A percentile compares a stretch with the other conserved stretches of the same genome.
Evolutionary conservation across 1,140 invertebrate genomes (phyloP).

Genomic region (Goniozus legneri): DNA sequence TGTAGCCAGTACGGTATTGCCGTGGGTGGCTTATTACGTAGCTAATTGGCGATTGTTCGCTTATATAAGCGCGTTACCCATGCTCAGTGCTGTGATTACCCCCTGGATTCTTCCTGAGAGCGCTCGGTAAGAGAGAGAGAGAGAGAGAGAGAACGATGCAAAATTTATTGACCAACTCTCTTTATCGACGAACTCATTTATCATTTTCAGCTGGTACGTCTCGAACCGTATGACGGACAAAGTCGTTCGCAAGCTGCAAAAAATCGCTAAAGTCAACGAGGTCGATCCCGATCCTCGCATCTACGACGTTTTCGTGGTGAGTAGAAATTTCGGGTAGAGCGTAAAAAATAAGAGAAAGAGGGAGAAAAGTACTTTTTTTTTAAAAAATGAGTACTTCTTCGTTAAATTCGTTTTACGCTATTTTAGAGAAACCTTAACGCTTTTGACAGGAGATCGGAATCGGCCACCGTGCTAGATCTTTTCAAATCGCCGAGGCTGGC

Average conservation of each 20-base stretch:
- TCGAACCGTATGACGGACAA: conserved; percentile 41
- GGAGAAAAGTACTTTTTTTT: too few species aligned
- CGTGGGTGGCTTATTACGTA: conserved; percentile 48
- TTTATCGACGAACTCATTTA: neutral
- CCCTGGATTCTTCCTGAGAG: conserved; percentile 52
- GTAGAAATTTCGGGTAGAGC: conserved; percentile 16
- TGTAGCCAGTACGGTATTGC: conserved; percentile 39
- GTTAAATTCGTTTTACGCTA: conserved; percentile 1
- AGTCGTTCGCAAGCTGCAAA: conserved; percentile 41
- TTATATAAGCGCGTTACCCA: conserved; percentile 37
- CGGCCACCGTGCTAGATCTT: conserved; percentile 55
- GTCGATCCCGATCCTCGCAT: conserved; percentile 34
- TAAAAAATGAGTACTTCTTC: too few species aligned
- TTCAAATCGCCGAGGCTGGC: conserved; percentile 59
- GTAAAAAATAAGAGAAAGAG: too few species aligned
- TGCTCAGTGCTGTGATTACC: conserved; percentile 38
- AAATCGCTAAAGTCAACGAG: conserved; percentile 41
- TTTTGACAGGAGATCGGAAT: conserved; percentile 34
- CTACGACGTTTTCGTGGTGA: conserved; percentile 39
- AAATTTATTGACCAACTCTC: conserved; percentile 4
- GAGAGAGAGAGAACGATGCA: too few species aligned
- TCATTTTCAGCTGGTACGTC: conserved; percentile 43
- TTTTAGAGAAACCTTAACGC: conserved; percentile 38
- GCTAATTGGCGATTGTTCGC: conserved; percentile 44
- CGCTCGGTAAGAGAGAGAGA: conserved; percentile 40